Conservation (phyloP, 2,113 vertebrate genomes). For the Anolis carolinensis region DNA sequence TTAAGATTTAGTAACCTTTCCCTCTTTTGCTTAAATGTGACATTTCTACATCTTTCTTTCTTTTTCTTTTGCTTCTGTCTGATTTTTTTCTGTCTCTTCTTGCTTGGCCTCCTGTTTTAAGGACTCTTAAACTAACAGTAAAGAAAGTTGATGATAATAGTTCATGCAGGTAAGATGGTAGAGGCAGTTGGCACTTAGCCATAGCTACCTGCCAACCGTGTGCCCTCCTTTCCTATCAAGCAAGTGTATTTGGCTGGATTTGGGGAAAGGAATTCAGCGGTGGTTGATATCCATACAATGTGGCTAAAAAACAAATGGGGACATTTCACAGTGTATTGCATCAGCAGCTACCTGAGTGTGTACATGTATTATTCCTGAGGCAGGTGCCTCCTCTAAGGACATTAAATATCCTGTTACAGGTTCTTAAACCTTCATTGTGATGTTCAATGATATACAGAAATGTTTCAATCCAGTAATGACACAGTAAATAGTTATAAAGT, state of each 20-base stretch:
- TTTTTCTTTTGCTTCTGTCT: slow-evolving; percentile 64
- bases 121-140: slow-evolving; percentile 88
- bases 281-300: slow-evolving; percentile 46
- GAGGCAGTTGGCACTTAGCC: slow-evolving; percentile 60
- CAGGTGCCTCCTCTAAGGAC: background rate
- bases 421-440: background rate
- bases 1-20: slow-evolving; percentile 41
- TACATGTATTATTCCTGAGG: slow-evolving; percentile 9
- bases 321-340: slow-evolving; percentile 12
- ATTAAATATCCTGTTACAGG: background rate
- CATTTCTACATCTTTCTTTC: slow-evolving; percentile 64
- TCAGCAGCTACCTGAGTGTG: background rate
- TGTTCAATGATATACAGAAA: background rate
- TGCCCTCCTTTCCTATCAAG: slow-evolving; percentile 44
- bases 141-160: slow-evolving; percentile 89
- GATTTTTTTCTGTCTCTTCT: slow-evolving; percentile 78
- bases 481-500: background rate
- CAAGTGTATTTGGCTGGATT: slow-evolving; percentile 51
- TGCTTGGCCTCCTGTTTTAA: slow-evolving; percentile 78
- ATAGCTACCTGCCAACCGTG: slow-evolving; percentile 55
- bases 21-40: slow-evolving; percentile 58
- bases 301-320: slow-evolving; percentile 40
- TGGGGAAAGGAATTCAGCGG: slow-evolving; percentile 14
- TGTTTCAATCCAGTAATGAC: slow-evolving; percentile 18
- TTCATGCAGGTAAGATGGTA: slow-evolving; percentile 86